Base-by-base conservation (phyloP, 2,113 vertebrate genomes). In the Pelmatolapia mariae region DNA sequence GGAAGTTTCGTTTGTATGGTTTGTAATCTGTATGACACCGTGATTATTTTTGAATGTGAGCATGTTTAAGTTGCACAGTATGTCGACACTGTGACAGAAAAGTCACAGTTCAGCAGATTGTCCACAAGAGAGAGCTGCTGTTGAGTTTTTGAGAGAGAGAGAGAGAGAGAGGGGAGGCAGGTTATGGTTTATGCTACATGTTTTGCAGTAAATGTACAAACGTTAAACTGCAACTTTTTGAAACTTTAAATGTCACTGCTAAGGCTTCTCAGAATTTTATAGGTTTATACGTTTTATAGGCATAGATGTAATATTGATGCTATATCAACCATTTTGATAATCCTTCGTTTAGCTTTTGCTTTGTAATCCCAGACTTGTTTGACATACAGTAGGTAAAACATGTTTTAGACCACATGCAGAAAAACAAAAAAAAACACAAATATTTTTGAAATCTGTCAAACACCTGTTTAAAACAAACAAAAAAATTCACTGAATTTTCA, bases 121-220 rank as follows among this genome's bases (percentile, higher is more conserved):
- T 43, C 94, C 93, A 94, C 91, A 71, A 90, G 93, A 89, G 88
- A 33, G 68, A 31, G 88, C 89, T 94, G 87, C 84, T 92, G 90
- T 12, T 68, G 36, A 86, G 50, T 59, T 92, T 83, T 66, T 86
- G 40, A 81, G 40, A 52, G 13, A 57, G 8, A 59, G 8, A 31
- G 24, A 24, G 24, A 6, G 3, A 8, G 2, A 11, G 15, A 5
- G 31, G 11, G 11, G 7, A 2, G 50, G 56, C 4, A 57, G 24
- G 8, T 31, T 61, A 63, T 63, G 59, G 31, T 63, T 63, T 36
- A 36, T 66, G 6, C 15, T 0, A 29, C 68, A 73, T 71, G n/a
- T 76, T 47, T 47, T 29, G 71, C 43, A 76, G 71, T 29, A 76
- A 47, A 38, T 40, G 8, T 80, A 54, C 31, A 40, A 54, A 80